phyloP scores from a whole-genome alignment of 2,113 vertebrate species.

The Coturnix japonica region DNA sequence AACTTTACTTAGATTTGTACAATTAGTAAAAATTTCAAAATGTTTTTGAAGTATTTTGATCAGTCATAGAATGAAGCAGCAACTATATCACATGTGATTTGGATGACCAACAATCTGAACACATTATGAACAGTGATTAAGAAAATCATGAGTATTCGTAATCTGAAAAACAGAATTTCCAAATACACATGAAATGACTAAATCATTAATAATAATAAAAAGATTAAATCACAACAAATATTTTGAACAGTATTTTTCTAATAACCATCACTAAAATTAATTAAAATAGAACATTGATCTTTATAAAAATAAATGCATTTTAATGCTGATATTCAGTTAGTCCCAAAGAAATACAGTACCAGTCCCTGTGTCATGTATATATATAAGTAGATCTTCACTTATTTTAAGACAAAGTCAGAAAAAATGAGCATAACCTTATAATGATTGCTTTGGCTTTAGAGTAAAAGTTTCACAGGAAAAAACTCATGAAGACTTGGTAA shows the following conservation, averaged over 20 bases:
- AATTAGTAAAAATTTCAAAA: no score
- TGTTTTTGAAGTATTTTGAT: background rate
- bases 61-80: background rate
- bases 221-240: background rate
- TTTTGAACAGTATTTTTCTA: background rate
- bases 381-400: background rate
- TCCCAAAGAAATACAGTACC: background rate
- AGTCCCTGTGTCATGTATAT: background rate
- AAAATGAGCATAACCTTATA: background rate
- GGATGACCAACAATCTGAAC: background rate
- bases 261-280: background rate
- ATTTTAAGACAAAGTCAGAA: background rate
- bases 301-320: background rate
- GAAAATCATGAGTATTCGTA: background rate
- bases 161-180: background rate
- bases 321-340: background rate
- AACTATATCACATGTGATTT: background rate
- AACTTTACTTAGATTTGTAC: no score
- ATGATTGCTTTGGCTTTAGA: background rate
- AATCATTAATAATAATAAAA: background rate
- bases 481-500: background rate
- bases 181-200: background rate
- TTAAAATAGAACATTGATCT: background rate
- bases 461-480: background rate
- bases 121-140: background rate